Base-by-base conservation (phyloP, 2,113 vertebrate species). In the Laticauda laticaudata region DNA sequence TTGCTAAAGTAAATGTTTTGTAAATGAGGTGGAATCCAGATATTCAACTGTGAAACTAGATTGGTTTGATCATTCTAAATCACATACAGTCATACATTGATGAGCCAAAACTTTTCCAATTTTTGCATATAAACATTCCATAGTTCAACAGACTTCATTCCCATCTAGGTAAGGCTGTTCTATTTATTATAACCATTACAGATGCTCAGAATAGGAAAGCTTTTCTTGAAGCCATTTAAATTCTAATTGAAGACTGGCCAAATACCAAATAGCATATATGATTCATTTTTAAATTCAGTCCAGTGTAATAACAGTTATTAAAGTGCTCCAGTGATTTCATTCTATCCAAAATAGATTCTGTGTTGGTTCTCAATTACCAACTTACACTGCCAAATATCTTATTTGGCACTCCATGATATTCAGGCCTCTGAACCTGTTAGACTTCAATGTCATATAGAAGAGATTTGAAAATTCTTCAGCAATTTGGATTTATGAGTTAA, bases 241-340 rank as follows among this genome's bases (percentile, higher is more conserved):
- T 88, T 94, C 94, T 94, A 94, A 96, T 93, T 96, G 88, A 90
- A 94, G 92, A 91, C 57, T 90, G 96, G 93, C 90, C 93, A 96
- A 96, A 97, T n/a, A 6, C 69, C 93, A 94, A 86, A 90, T 91
- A 43, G 91, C 96, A 93, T 87, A 90, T 95, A 89, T 92, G 92
- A 94, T 94, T 94, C 94, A 54, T 93, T 97, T 95, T 95, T 95
- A 95, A 94, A 89, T 57, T 51, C 21, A 0, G 23, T 11, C n/a
- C 45, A 88, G 86, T 43, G 5, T 64, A 87, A 0, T 26, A 93
- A 93, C 53, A 45, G 5, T 20, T 94, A 93, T 96, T 95, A 93
- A 92, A 92, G 75, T 45, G 54, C 4, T 0, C 95, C 90, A 96
- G 94, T 93, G 92, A 90, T 96, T 94, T 91, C 21, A 34, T 14